Evolutionary conservation across 2,797 vertebrate genomes (phyloP).

Genomic region (Falco naumanni): DNA sequence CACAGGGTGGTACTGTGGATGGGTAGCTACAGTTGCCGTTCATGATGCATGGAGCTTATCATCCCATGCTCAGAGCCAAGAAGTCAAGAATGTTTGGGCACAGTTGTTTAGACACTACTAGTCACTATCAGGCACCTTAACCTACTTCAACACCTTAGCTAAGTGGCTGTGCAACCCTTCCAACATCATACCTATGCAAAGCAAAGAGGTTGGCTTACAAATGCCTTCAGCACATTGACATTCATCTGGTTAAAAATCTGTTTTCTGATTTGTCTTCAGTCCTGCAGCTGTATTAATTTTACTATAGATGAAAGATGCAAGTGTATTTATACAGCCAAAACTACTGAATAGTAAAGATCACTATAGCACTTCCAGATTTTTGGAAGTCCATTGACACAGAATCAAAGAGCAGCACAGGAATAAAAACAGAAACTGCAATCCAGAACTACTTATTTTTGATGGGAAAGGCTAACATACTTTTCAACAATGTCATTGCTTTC

Average conservation of each 20-base stretch:
- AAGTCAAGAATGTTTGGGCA: not conserved
- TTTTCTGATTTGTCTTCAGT: not conserved
- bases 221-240: not conserved
- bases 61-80: not conserved
- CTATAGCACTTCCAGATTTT: not conserved
- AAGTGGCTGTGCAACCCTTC: not conserved
- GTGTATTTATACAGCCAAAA: not conserved
- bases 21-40: rapidly evolving
- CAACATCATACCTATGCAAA: not conserved
- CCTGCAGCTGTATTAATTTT: not conserved
- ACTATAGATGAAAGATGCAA: not conserved
- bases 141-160: not conserved
- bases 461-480: not conserved
- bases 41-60: not conserved
- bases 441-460: not conserved
- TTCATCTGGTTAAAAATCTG: not conserved
- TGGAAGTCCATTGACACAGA: not conserved
- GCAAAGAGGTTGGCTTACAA: not conserved
- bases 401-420: not conserved
- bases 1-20: not conserved
- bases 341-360: not conserved
- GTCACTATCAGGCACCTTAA: not conserved
- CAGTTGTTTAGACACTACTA: not conserved
- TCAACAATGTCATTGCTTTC: not conserved
- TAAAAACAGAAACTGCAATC: not conserved